Percentiles rank a stretch among this genome's conserved stretches.
Conservation (phyloP, 2,888 invertebrate species). For the Phortica magna region DNA sequence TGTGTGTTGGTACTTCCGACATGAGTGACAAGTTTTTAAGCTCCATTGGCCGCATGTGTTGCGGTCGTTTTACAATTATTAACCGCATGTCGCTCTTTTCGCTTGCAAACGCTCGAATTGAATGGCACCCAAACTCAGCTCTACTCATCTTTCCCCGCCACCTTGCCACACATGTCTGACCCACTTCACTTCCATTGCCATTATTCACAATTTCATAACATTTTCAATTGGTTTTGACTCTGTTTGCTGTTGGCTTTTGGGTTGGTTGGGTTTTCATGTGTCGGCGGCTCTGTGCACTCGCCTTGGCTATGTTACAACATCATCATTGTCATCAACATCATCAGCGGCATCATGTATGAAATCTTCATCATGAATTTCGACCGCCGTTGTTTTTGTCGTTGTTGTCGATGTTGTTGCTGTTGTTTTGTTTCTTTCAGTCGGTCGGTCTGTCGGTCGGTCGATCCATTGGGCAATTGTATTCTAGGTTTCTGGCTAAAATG, state of each 20-base stretch:
- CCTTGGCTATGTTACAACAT: not conserved
- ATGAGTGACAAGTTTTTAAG: slow-evolving; percentile 63
- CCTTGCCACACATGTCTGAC: not conserved
- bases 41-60: slow-evolving; percentile 44
- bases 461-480: slow-evolving; percentile 10
- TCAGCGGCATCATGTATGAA: not conserved
- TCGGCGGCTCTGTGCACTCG: not conserved
- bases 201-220: not conserved
- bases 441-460: slow-evolving; percentile 53
- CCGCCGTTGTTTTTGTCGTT: not conserved
- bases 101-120: not conserved
- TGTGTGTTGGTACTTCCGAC: slow-evolving; percentile 47
- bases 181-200: not conserved
- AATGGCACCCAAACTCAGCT: not conserved
- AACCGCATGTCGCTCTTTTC: slow-evolving; percentile 57
- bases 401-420: slow-evolving; percentile 10
- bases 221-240: not conserved
- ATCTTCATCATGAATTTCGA: not conserved
- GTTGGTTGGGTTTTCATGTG: not conserved
- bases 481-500: not conserved
- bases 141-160: not conserved
- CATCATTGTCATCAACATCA: not conserved
- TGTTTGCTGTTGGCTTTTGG: not conserved
- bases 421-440: slow-evolving; percentile 47
- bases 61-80: slow-evolving; percentile 61